Percentiles rank a stretch among this genome's conserved stretches.
phyloP scores from a whole-genome alignment of 2,888 invertebrate species.

The Meghimatium bilineatum region DNA sequence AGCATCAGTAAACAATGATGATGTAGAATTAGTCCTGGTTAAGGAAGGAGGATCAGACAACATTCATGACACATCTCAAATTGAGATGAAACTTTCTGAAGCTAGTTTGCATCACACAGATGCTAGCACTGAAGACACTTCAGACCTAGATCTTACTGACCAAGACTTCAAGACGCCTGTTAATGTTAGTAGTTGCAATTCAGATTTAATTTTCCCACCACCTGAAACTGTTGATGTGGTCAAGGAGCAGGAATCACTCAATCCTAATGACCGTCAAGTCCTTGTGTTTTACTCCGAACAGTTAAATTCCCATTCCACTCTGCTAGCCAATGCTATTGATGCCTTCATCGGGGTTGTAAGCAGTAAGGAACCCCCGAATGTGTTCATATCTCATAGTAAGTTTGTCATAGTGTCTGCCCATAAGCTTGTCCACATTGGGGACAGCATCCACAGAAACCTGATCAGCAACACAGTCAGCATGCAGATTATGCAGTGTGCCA shows the following conservation, averaged over 20 bases:
- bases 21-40: slow-evolving; percentile 23
- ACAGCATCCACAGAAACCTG: slow-evolving; percentile 92
- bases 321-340: slow-evolving; percentile 90
- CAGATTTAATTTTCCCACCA: slow-evolving; percentile 32
- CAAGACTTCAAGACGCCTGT: slow-evolving; percentile 48
- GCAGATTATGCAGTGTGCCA: slow-evolving; percentile 75
- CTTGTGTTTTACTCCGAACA: slow-evolving; percentile 92
- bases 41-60: background rate
- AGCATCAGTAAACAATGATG: background rate
- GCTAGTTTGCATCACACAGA: background rate
- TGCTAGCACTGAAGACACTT: background rate
- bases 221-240: background rate
- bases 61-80: background rate
- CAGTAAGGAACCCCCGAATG: slow-evolving; percentile 94
- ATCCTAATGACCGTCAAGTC: slow-evolving; percentile 89
- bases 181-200: slow-evolving; percentile 11
- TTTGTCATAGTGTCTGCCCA: slow-evolving; percentile 96
- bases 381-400: slow-evolving; percentile 93
- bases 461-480: slow-evolving; percentile 85
- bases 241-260: slow-evolving; percentile 55
- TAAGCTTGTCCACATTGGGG: slow-evolving; percentile 94
- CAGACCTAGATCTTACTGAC: slow-evolving; percentile 36
- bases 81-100: background rate
- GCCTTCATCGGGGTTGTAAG: slow-evolving; percentile 94
- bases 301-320: slow-evolving; percentile 87